Evolutionary conservation across 2,888 invertebrate genomes (phyloP).

Genomic region (Horisme vitalbata): DNA sequence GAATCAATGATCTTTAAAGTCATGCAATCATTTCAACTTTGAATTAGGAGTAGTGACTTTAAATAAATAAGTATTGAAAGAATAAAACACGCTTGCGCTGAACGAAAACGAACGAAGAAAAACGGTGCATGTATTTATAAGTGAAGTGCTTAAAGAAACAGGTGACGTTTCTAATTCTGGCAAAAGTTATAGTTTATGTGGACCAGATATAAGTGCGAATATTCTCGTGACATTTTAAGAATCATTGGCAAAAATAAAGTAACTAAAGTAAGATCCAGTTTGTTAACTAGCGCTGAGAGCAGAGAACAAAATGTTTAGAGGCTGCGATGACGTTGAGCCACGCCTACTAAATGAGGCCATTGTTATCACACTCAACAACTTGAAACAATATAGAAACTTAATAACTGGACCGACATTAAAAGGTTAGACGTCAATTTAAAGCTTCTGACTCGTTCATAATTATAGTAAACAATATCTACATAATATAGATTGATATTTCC

Average conservation of each 20-base stretch:
- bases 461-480: too few relatives aligned
- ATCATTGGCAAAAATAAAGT: conserved; percentile 25
- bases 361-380: conserved; percentile 23
- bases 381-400: conserved; percentile 10
- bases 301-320: conserved; percentile 16
- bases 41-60: neutral
- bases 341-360: conserved; percentile 47
- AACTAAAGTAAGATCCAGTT: conserved; percentile 14
- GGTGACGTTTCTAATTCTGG: neutral
- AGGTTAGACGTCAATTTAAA: too few relatives aligned
- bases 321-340: conserved; percentile 50
- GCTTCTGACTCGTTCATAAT: too few relatives aligned
- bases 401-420: too few relatives aligned
- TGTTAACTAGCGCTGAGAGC: conserved; percentile 17
- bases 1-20: neutral
- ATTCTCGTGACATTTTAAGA: conserved; percentile 4
- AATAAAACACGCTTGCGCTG: too few relatives aligned
- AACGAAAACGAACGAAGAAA: too few relatives aligned
- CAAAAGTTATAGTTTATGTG: neutral
- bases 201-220: neutral
- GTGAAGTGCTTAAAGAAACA: too few relatives aligned
- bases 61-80: neutral
- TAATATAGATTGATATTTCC: too few relatives aligned
- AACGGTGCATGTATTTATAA: too few relatives aligned
- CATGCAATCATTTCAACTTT: too few relatives aligned